Conservation (phyloP, 2,888 invertebrate species). For the Philereme vetulata region DNA sequence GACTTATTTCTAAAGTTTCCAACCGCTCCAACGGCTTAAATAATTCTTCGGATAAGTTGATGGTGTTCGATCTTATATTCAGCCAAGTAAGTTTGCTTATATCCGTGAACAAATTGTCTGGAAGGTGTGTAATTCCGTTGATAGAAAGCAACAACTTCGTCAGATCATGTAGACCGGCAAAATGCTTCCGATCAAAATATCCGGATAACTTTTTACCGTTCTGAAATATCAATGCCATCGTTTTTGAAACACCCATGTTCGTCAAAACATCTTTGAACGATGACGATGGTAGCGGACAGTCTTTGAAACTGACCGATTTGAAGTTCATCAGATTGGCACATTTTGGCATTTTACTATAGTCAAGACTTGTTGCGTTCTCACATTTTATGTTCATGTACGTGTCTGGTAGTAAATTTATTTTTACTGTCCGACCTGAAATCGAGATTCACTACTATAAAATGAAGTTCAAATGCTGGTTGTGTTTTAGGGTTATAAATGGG, state of each 20-base stretch:
- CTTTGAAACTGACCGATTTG: constrained; percentile 77
- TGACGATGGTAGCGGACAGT: constrained; percentile 80
- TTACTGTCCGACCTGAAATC: constrained; percentile 70
- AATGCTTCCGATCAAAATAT: constrained; percentile 83
- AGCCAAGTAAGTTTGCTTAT: constrained; percentile 85
- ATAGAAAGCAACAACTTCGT: constrained; percentile 84
- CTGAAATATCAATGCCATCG: constrained; percentile 82
- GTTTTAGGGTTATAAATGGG: constrained; percentile 40
- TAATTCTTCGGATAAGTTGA: constrained; percentile 81
- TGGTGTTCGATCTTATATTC: constrained; percentile 85
- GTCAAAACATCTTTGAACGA: constrained; percentile 77
- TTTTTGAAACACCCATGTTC: constrained; percentile 73
- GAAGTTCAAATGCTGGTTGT: constrained; percentile 8
- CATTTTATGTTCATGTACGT: constrained; percentile 75
- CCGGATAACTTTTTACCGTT: constrained; percentile 80
- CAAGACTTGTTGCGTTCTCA: constrained; percentile 66
- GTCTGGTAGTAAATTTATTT: constrained; percentile 72
- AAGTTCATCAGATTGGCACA: constrained; percentile 71
- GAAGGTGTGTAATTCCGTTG: constrained; percentile 85
- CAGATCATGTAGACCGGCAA: constrained; percentile 81
- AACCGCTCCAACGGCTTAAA: constrained; percentile 83
- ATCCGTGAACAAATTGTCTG: constrained; percentile 85
- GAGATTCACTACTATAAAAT: constrained; percentile 31
- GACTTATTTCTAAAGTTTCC: constrained; percentile 85
- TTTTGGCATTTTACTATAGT: constrained; percentile 76